A percentile compares a stretch with the other conserved stretches of the same genome.
Conservation (phyloP, 2,888 invertebrate species). For the Onchidella celtica region DNA sequence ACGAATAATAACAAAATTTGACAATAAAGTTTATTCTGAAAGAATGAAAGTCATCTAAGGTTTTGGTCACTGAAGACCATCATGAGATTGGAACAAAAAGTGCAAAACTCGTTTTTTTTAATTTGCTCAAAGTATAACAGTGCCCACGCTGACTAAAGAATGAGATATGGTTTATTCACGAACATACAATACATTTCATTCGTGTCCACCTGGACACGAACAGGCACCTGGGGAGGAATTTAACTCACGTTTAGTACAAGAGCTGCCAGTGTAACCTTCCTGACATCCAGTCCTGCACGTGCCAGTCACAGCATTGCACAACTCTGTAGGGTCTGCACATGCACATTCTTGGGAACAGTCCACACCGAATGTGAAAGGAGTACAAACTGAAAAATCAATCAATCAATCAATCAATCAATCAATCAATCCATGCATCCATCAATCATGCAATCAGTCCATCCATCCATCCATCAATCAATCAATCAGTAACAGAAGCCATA, state of each 20-base stretch:
- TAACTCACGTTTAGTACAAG: conserved; percentile 43
- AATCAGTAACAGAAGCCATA: too few species aligned
- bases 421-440: background rate
- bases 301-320: conserved; percentile 35
- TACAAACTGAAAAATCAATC: conserved; percentile 28
- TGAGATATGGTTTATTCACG: too few species aligned
- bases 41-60: too few species aligned
- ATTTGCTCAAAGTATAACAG: background rate
- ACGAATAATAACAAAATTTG: too few species aligned
- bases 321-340: conserved; percentile 28
- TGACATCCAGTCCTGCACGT: conserved; percentile 45
- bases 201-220: too few species aligned
- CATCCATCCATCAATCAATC: too few species aligned
- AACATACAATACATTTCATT: background rate
- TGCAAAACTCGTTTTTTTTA: background rate
- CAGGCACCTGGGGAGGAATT: too few species aligned
- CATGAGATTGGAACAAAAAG: background rate
- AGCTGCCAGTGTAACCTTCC: conserved; percentile 43
- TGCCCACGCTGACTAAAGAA: too few species aligned
- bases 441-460: too few species aligned
- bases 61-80: background rate
- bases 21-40: too few species aligned
- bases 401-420: background rate
- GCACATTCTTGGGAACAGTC: conserved; percentile 41
- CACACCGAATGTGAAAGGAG: conserved; percentile 28